Evolutionary conservation across 2,797 vertebrate species (phyloP).

Genomic region (Phrynocephalus guinanensis): DNA sequence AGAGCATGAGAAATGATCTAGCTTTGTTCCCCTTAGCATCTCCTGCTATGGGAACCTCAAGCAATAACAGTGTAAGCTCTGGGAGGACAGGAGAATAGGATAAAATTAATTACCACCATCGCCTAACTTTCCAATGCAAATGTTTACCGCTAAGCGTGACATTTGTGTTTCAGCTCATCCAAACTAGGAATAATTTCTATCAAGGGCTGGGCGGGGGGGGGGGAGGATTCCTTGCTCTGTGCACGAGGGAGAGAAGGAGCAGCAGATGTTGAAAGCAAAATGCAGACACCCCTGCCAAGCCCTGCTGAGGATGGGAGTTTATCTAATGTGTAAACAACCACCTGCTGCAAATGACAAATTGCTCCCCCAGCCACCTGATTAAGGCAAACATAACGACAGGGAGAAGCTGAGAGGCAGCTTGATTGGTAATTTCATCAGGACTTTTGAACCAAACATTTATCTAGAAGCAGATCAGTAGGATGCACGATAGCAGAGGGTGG

Average conservation of each 20-base stretch:
- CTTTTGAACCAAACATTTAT: slow-evolving; percentile 70
- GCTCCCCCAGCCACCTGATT: slow-evolving; percentile 75
- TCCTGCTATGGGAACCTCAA: neutral
- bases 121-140: slow-evolving; percentile 69
- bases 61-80: neutral
- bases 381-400: slow-evolving; percentile 64
- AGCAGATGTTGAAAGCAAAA: slow-evolving; percentile 71
- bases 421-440: slow-evolving; percentile 67
- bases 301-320: slow-evolving; percentile 64
- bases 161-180: slow-evolving; percentile 66
- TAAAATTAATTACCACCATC: slow-evolving; percentile 59
- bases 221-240: slow-evolving; percentile 64
- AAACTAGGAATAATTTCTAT: slow-evolving; percentile 67
- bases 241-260: slow-evolving; percentile 40
- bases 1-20: neutral
- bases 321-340: slow-evolving; percentile 74
- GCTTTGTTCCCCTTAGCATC: neutral
- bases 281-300: slow-evolving; percentile 67
- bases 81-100: slow-evolving; percentile 61
- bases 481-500: slow-evolving; percentile 28
- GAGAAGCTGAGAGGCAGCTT: slow-evolving; percentile 62
- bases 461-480: slow-evolving; percentile 60
- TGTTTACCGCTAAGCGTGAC: slow-evolving; percentile 64
- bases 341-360: slow-evolving; percentile 72
- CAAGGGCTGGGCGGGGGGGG: slow-evolving; percentile 26